These are phyloP conservation scores for Drosophila meridiana DNA, from an alignment of 2,888 invertebrate genomes.

Conservation along the genomic window DNA sequence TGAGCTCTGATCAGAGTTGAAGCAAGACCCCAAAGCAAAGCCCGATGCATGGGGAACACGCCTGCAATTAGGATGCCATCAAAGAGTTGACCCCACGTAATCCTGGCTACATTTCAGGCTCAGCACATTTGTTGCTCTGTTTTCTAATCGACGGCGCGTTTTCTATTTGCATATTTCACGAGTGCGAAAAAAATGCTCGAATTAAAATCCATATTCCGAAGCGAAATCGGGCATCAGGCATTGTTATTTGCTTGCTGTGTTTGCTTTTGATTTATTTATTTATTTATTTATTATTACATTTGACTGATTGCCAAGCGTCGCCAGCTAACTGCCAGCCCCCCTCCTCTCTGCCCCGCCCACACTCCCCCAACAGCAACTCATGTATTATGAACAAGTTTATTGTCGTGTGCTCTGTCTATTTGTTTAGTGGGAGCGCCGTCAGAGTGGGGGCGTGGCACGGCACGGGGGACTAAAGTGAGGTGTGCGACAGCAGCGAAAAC, in stretches of 20 bases:
- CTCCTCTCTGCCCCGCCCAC: background rate
- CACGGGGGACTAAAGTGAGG: background rate
- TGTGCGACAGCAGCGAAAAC: constrained; percentile 11
- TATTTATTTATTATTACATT: constrained; percentile 75
- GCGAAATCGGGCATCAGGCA: constrained; percentile 5
- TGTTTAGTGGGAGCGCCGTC: constrained; percentile 37
- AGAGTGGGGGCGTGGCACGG: background rate
- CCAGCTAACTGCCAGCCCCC: constrained; percentile 7
- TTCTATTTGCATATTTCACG: constrained; percentile 9
- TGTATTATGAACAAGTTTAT: constrained; percentile 73
- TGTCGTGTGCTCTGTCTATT: constrained; percentile 63
- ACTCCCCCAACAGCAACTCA: constrained; percentile 42
- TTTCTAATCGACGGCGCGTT: constrained; percentile 7
- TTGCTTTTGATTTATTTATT: constrained; percentile 64
- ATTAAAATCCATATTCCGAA: constrained; percentile 21
- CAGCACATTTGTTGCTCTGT: background rate
- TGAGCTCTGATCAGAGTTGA: background rate
- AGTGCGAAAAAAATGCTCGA: constrained; percentile 4
- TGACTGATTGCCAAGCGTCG: constrained; percentile 63
- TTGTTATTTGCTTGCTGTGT: constrained; percentile 23
- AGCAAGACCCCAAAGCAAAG: background rate
- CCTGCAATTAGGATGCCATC: background rate
- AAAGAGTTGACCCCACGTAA: background rate
- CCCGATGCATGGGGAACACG: background rate
- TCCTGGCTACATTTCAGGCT: constrained; percentile 1